Percentiles rank a stretch among this genome's conserved stretches.
Conservation (phyloP, 2,888 invertebrate genomes). For the Congeria kusceri region DNA sequence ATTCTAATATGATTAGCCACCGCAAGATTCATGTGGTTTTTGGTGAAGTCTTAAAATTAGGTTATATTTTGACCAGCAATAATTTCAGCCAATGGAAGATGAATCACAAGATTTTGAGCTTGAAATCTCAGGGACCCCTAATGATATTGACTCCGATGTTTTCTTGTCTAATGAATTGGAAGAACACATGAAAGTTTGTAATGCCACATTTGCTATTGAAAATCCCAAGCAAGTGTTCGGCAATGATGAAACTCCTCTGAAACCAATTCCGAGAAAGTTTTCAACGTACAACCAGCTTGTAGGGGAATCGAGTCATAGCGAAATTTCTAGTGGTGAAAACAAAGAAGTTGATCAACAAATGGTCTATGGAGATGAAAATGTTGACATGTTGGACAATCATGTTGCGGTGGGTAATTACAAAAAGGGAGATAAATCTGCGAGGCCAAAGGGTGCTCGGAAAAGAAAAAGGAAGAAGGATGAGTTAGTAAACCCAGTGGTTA, state of each 20-base stretch:
- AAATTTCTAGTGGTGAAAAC: no score
- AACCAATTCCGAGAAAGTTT: slow-evolving; percentile 47
- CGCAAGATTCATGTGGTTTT: no score
- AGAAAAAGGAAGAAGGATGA: background rate
- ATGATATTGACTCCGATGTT: slow-evolving; percentile 32
- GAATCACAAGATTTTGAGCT: background rate
- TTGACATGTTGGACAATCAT: background rate
- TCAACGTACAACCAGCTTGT: slow-evolving; percentile 39
- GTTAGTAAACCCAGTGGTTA: no score
- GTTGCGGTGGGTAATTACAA: background rate
- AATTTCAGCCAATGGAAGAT: background rate
- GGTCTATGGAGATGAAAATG: background rate
- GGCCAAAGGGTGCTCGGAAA: slow-evolving; percentile 23
- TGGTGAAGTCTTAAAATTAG: no score
- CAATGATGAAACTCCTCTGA: background rate
- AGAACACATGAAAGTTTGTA: slow-evolving; percentile 4
- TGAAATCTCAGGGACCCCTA: background rate
- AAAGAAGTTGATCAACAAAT: no score
- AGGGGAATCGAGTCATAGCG: no score
- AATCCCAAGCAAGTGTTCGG: slow-evolving; percentile 11
- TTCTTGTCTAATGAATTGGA: slow-evolving; percentile 23
- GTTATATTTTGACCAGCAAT: background rate
- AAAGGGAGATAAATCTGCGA: slow-evolving; percentile 25
- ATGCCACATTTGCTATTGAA: slow-evolving; percentile 41
- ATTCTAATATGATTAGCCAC: no score